Evolutionary conservation across 2,797 vertebrate genomes (phyloP).

Genomic region (Microcaecilia unicolor): DNA sequence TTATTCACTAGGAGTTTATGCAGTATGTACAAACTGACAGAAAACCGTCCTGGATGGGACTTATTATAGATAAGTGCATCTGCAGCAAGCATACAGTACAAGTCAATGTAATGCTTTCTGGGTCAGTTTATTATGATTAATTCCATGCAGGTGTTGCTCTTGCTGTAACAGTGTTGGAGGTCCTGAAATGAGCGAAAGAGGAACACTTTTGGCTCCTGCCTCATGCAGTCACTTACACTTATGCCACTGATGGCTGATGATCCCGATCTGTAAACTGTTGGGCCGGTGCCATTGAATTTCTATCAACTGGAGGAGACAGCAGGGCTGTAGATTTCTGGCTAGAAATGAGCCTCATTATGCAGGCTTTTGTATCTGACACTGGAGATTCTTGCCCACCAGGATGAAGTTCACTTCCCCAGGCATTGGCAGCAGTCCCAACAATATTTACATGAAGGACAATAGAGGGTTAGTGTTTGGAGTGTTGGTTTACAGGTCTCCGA

Average conservation of each 20-base stretch:
- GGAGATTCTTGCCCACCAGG: constrained; percentile 63
- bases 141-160: constrained; percentile 38
- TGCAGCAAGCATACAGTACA: constrained; percentile 27
- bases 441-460: constrained; percentile 49
- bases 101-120: constrained; percentile 28
- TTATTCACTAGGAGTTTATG: too few species aligned
- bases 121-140: constrained; percentile 37
- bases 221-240: constrained; percentile 52
- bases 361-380: constrained; percentile 80
- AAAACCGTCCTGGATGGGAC: too few species aligned
- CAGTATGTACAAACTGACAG: too few species aligned
- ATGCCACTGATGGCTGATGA: constrained; percentile 54
- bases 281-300: constrained; percentile 45
- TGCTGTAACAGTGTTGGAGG: constrained; percentile 40
- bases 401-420: constrained; percentile 50
- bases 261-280: constrained; percentile 45
- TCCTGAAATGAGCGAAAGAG: constrained; percentile 37
- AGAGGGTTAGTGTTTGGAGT: constrained; percentile 38
- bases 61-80: constrained; percentile 25
- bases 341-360: constrained; percentile 74
- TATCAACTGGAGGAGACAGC: constrained; percentile 45
- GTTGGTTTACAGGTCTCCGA: constrained; percentile 8
- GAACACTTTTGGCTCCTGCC: constrained; percentile 44
- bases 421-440: constrained; percentile 66
- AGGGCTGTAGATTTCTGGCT: constrained; percentile 59